Base-by-base conservation (phyloP, 37 sponge, comb jelly and placozoan genomes). In the Eunapius fragilis region DNA sequence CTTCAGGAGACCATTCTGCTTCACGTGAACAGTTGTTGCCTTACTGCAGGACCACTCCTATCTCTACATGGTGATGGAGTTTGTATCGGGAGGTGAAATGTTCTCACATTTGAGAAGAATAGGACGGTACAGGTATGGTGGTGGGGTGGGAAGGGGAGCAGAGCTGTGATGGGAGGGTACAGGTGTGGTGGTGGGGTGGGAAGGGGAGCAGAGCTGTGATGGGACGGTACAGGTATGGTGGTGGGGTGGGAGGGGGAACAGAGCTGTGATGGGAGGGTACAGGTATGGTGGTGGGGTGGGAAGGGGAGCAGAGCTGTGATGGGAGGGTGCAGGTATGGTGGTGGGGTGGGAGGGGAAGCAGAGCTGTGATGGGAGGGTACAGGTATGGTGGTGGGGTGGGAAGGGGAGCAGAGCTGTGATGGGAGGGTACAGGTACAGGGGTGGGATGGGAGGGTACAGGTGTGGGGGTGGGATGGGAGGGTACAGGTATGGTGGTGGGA, bases 31-130 rank as follows among this genome's bases (percentile, higher is more conserved):
- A 4, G 4, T 45, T 58, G 7, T 58, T 19, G 1, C 14, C 22
- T 58, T 19, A 17, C 67, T 72, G 5, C 80, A 96, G 97, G 93
- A 94, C 81, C 91, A 92, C 72, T 92, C 98, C 31, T 87, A 99
- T 78, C 89, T 99, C 17, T 99, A 99, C 89, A 99, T 99, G 99
- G 94, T 99, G 74, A 71, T 99, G 85, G 99, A 97, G 89, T 97
- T 90, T 92, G 95, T 97, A 5, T 90, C 97, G 49, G 97, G 97
- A 35, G 97, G 97, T 25, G 97, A 97, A 69, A 97, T 97, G 97
- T 97, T 97, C 93, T 94, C 95, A 17, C 97, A 97, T 74, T 70
- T 97, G 50, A 84, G 97, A 85, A 80, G 91, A 85, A 92, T 97
- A 41, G 97, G 97, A 25, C 82, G 97, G 25, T 97, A 94, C 84